A percentile compares a stretch with the other conserved stretches of the same genome.
Conservation (phyloP, 1,140 invertebrate genomes). For the Eriocheir sinensis region DNA sequence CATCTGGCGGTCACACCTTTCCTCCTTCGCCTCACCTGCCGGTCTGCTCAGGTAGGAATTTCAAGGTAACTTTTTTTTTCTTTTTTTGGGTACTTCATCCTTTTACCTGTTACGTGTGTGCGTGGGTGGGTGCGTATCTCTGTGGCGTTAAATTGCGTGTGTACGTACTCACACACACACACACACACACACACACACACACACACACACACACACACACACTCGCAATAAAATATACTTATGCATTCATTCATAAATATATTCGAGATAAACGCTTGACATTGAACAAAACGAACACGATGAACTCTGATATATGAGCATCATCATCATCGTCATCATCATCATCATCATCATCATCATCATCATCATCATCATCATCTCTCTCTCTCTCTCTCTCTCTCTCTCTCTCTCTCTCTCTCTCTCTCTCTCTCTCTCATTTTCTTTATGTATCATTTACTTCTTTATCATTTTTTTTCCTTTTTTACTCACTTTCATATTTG, state of each 20-base stretch:
- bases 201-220: background rate
- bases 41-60: background rate
- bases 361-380: too few relatives aligned
- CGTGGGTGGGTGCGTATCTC: background rate
- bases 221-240: background rate
- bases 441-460: too few relatives aligned
- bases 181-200: slow-evolving; percentile 8
- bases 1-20: background rate
- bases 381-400: too few relatives aligned
- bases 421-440: too few relatives aligned
- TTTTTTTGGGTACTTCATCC: background rate
- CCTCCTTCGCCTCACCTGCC: background rate
- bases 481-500: too few relatives aligned
- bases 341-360: too few relatives aligned
- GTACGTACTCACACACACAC: background rate
- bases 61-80: background rate
- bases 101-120: background rate
- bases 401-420: too few relatives aligned
- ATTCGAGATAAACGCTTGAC: too few relatives aligned
- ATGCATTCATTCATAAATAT: background rate
- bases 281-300: too few relatives aligned
- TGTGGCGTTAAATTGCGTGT: background rate
- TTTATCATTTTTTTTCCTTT: too few relatives aligned
- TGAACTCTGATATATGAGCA: too few relatives aligned
- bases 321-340: too few relatives aligned